A percentile compares a stretch with the other conserved stretches of the same genome.
phyloP scores from a whole-genome alignment of 1,140 invertebrate species.

The Bilobella aurantiaca region DNA sequence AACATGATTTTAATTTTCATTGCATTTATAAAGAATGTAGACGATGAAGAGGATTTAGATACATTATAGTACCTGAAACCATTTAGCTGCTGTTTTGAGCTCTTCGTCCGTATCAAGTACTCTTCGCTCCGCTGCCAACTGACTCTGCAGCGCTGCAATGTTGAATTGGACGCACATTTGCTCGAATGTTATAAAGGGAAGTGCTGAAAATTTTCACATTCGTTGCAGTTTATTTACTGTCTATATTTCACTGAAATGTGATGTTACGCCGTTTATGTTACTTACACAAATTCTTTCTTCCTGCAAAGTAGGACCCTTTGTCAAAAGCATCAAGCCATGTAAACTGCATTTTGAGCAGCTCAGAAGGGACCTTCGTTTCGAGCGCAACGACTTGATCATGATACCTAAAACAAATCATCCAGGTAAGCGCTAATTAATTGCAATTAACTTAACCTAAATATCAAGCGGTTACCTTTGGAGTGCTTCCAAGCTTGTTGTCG shows the following conservation, averaged over 20 bases:
- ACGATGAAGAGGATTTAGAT: neutral
- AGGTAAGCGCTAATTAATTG: neutral
- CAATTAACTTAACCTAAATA: neutral
- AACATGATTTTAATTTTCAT: too few relatives aligned
- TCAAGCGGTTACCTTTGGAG: conserved; percentile 13
- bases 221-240: neutral
- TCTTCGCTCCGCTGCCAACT: conserved; percentile 72
- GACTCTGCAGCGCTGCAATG: conserved; percentile 84
- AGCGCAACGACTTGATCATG: conserved; percentile 89
- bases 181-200: conserved; percentile 78
- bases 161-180: conserved; percentile 93
- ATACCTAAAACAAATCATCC: conserved; percentile 55
- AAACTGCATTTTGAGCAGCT: conserved; percentile 81
- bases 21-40: neutral
- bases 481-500: conserved; percentile 11
- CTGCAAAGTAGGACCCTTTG: conserved; percentile 84
- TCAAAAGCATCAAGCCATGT: conserved; percentile 99
- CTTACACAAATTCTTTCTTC: conserved; percentile 82
- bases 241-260: too few relatives aligned
- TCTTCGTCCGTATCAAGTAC: conserved; percentile 77
- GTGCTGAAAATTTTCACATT: conserved; percentile 47
- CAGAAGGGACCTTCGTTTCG: conserved; percentile 82
- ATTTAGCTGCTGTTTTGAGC: conserved; percentile 84
- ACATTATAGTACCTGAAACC: conserved; percentile 61
- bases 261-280: too few relatives aligned